Conservation (phyloP, 64 coral and sea anemone genomes). For the Montipora foliosa region DNA sequence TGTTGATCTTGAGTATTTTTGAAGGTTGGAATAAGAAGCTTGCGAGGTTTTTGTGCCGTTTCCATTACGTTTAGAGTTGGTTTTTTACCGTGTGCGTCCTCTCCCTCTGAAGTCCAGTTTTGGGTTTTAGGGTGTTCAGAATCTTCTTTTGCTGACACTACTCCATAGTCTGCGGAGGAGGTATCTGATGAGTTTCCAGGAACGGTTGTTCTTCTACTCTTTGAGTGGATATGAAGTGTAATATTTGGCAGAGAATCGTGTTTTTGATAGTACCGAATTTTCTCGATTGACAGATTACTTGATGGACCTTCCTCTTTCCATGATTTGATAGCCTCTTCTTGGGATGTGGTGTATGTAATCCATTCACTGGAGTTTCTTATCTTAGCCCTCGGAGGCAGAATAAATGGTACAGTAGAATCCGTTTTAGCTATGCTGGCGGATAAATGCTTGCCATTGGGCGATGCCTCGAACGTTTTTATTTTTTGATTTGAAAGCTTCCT, state of each 20-base stretch:
- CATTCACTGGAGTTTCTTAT: background rate
- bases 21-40: background rate
- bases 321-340: background rate
- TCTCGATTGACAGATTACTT: background rate
- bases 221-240: background rate
- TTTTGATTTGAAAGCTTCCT: background rate
- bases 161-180: background rate
- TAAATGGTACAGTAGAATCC: background rate
- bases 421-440: background rate
- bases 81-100: background rate
- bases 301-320: background rate
- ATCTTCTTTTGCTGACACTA: background rate
- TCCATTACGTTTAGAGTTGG: background rate
- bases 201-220: too few species aligned
- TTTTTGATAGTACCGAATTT: background rate
- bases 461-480: background rate
- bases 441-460: background rate
- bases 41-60: background rate
- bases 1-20: background rate
- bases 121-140: too few species aligned
- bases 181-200: background rate
- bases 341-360: background rate
- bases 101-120: too few species aligned
- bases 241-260: background rate
- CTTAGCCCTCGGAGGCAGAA: background rate